Base-by-base conservation (phyloP, 1,140 invertebrate species). In the Atta colombica region DNA sequence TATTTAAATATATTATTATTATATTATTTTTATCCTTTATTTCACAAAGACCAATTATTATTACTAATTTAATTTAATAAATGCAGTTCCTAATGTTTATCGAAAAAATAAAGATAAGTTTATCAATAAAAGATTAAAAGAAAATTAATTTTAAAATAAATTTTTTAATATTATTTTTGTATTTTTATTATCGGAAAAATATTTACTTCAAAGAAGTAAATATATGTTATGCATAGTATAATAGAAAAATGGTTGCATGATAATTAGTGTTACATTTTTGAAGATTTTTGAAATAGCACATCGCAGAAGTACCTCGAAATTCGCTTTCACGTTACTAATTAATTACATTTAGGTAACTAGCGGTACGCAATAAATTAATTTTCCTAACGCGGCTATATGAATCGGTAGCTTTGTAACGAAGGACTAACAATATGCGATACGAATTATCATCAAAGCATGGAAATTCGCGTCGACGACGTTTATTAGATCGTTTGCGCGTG, bases 331-430 rank as follows among this genome's bases (percentile, higher is more conserved):
- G 63, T 69, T 51, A 74, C 75, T 85, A 88, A 90, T 90, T 90
- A 82, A 89, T 89, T 87, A 71, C 78, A 74, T 89, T 87, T 51
- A 77, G 68, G 58, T 18, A 31, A 77, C 21, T 78, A 55, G 82
- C 61, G 74, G 74, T 68, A 63, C 77, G 88, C 77, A 87, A 86
- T 89, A 89, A 89, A 88, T 81, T 89, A 53, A 75, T 68, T 74
- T 75, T 78, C 74, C 63, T 61, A 69, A 74, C n/a, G 53, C 75
- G 82, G 69, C 86, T 53, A 60, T 61, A 78, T 87, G 85, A 86
- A 89, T 89, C 77, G 87, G 53, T 75, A 82, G 81, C 82, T 84
- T 63, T 88, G 88, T 88, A 86, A 86, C 87, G 75, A 88, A 89
- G 88, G 85, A 88, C 84, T 75, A 89, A 89, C 88, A 74, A 84